Conservation (phyloP, 1,140 invertebrate species). For the Caenorhabditis tropicalis region DNA sequence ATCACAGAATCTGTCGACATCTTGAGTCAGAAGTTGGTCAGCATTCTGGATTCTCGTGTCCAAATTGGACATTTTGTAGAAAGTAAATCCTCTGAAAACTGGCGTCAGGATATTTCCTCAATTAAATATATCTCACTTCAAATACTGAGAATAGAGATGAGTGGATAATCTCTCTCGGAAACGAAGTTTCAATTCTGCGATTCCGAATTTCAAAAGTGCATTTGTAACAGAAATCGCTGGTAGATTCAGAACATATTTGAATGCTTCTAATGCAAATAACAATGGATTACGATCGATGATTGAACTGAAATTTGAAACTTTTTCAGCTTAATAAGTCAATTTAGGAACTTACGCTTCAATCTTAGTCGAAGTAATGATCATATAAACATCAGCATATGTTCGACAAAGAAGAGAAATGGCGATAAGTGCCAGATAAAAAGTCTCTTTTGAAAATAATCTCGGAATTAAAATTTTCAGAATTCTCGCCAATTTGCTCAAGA, state of each 20-base stretch:
- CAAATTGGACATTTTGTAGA: conserved; percentile 94
- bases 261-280: conserved; percentile 81
- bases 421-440: conserved; percentile 82
- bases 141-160: conserved; percentile 87
- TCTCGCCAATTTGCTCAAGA: conserved; percentile 81
- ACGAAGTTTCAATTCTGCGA: conserved; percentile 88
- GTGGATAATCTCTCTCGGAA: conserved; percentile 87
- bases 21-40: conserved; percentile 92
- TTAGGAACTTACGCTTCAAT: conserved; percentile 84
- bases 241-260: conserved; percentile 76
- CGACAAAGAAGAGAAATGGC: conserved; percentile 83
- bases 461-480: conserved; percentile 87
- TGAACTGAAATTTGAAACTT: conserved; percentile 78
- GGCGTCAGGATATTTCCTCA: background rate
- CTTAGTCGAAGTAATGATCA: conserved; percentile 89
- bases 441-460: conserved; percentile 75
- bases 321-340: conserved; percentile 31
- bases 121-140: conserved; percentile 80
- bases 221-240: conserved; percentile 82
- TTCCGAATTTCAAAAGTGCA: conserved; percentile 89
- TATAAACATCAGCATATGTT: conserved; percentile 94
- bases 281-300: conserved; percentile 86
- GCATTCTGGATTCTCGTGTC: conserved; percentile 93
- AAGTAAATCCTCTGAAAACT: conserved; percentile 85
- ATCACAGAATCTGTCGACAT: conserved; percentile 96